phyloP scores from a whole-genome alignment of 2,113 vertebrate species.

The Phylloscopus trochilus region DNA sequence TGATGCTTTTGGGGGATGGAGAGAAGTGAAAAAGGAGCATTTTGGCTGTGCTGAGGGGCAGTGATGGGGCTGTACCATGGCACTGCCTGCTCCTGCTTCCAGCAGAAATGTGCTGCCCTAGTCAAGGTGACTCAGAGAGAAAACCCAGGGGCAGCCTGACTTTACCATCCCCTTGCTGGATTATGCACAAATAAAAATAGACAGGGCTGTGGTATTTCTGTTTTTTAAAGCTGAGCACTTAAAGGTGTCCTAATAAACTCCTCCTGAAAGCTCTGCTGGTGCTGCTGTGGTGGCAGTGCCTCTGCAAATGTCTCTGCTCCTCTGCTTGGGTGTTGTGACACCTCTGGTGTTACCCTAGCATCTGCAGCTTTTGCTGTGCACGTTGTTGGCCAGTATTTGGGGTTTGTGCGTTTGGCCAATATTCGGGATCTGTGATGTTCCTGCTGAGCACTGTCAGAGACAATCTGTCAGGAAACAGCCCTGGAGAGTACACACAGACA shows the following conservation, averaged over 20 bases:
- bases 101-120: background rate
- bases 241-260: background rate
- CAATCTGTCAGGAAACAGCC: conserved; percentile 18
- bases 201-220: background rate
- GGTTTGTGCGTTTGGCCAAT: background rate
- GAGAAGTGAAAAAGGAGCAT: background rate
- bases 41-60: background rate
- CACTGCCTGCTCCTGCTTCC: background rate
- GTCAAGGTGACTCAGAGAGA: background rate
- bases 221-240: background rate
- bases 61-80: fast-evolving
- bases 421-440: background rate
- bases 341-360: background rate
- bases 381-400: conserved; percentile 7
- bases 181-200: background rate
- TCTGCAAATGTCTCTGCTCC: background rate
- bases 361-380: background rate
- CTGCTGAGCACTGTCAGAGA: conserved; percentile 40
- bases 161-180: background rate
- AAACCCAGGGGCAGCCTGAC: background rate
- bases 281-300: background rate
- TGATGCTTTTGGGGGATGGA: background rate
- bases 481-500: background rate
- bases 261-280: background rate
- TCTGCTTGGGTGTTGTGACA: background rate